Base-by-base conservation (phyloP, 2,797 vertebrate genomes). In the Phataginus tetradactyla region DNA sequence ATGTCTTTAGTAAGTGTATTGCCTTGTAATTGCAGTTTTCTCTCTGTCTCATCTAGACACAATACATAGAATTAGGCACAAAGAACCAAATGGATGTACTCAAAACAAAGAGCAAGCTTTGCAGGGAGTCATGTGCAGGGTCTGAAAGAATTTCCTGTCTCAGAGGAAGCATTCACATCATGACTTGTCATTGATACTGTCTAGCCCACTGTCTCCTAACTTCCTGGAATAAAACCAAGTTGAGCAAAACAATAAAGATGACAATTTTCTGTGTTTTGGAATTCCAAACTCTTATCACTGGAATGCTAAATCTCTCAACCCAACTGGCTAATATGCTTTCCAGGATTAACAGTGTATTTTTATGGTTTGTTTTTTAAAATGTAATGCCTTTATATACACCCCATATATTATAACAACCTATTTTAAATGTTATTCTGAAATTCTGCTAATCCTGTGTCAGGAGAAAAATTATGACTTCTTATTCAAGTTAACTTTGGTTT, bases 151-250 rank as follows among this genome's bases (percentile, higher is more conserved):
- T 91, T 98, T 98, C 97, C 98, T 27, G 69, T 86, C 97, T 93
- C 64, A 0, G 2, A 97, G 98, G 98, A 98, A 98, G 42, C 21
- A 6, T 53, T 72, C 34, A 18, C 96, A 75, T 95, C 57, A 4
- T 34, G 68, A 93, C 96, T 90, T 95, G 95, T 51, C 57, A 15
- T 97, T 97, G 94, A 91, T 95, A 79, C 95, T 79, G 96, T 94
- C 98, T 96, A 94, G 97, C 91, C 3, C 3, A 53, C 81, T 98
- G 98, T 98, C 97, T 98, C 97, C 96, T 91, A 11, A 20, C 96
- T 98, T 98, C 98, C 98, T 97, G 97, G 49, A 97, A 90, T 84
- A 79, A 97, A 98, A 96, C 79, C 98, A 97, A 98, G 53, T 79
- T 86, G 97, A 97, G 92, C 92, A 96, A 96, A 96, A 85, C 89